phyloP scores from a whole-genome alignment of 2,888 invertebrate species.

The Pheosia tremula region DNA sequence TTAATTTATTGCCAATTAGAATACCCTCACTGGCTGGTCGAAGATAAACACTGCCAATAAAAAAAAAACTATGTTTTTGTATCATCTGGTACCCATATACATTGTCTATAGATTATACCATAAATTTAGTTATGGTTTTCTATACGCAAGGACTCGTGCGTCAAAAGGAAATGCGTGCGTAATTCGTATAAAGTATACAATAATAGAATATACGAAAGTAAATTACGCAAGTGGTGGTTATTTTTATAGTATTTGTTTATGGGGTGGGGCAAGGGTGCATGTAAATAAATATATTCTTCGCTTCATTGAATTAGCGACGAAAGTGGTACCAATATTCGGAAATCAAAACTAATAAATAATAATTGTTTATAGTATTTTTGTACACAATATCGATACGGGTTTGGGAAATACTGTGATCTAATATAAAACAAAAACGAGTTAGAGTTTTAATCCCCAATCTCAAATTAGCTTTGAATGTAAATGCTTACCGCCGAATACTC shows the following conservation, averaged over 20 bases:
- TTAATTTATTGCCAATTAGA: no score
- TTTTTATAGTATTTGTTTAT: conserved; percentile 32
- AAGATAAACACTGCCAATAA: no score
- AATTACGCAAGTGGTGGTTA: conserved; percentile 27
- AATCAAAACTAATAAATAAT: neutral
- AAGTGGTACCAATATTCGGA: neutral
- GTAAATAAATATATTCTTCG: neutral
- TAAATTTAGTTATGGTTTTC: neutral
- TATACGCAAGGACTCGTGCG: conserved; percentile 8
- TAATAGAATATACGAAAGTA: conserved; percentile 42
- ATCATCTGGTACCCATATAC: no score
- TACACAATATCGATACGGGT: neutral
- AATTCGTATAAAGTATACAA: conserved; percentile 41
- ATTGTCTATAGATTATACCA: neutral
- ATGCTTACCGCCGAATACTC: no score
- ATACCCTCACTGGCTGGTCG: no score
- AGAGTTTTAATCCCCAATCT: no score
- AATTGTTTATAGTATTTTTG: neutral
- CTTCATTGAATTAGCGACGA: neutral
- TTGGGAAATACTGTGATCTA: neutral
- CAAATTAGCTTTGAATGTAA: no score
- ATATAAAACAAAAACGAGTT: no score
- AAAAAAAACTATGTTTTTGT: no score
- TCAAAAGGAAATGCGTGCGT: conserved; percentile 44
- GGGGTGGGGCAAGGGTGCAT: conserved; percentile 15